Base-by-base conservation (phyloP, 2,113 vertebrate species). In the Eidolon helvum region DNA sequence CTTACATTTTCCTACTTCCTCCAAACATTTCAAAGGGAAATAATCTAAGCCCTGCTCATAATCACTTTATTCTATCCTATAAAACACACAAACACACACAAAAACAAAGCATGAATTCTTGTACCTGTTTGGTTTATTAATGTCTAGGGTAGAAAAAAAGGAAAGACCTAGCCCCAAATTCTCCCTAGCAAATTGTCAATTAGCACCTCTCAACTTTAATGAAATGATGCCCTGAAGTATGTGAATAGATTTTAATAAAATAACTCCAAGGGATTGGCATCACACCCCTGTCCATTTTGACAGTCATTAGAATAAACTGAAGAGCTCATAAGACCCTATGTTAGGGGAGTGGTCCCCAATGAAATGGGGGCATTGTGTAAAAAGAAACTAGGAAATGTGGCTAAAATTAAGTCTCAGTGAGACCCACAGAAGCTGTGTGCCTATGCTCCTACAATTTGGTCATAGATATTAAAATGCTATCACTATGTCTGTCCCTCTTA, bases 21-120 rank as follows among this genome's bases (percentile, higher is more conserved):
- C n/a, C 40, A 93, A 83, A 21, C 43, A 87, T 30, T 43, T 91
- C 55, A 86, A 68, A 87, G 68, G 66, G 68, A 96, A 95, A 89
- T 55, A 90, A 91, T 59, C 38, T 55, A 94, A 91, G n/a, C 7
- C 10, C 33, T 94, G 12, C 28, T 92, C 83, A 85, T 66, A 91
- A 87, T 15, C 61, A 48, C 40, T 83, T 77, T 80, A 71, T 61
- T 87, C 65, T 65, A 93, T 30, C 10, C 66, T 14, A 78, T 43
- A 97, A 90, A 95, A 75, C 57, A 95, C 95, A 75, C 22, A 57
- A 6, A 57, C 55, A 78, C 33, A 2, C 24, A 85, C 84, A 75
- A 8, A 33, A 77, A 92, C 43, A 66, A n/a, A 48, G 22, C 26
- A 87, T 0, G 24, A 75, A 87, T 65, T 80, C 53, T 77, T 92